phyloP scores from a whole-genome alignment of 2,797 vertebrate genomes.

The Coregonus sp. region DNA sequence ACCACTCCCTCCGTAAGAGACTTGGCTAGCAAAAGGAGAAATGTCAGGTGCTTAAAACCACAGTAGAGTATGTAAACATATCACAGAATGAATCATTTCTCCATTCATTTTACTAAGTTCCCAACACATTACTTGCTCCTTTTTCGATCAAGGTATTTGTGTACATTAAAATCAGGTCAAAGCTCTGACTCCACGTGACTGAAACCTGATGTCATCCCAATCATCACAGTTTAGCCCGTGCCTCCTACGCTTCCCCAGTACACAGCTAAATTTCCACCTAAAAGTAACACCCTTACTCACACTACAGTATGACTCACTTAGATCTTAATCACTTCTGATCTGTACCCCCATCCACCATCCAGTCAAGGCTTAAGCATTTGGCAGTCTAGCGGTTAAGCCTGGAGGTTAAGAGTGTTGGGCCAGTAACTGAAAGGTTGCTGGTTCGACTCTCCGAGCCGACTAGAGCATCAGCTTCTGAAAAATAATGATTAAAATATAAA shows the following conservation, averaged over 20 bases:
- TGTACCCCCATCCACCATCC: neutral
- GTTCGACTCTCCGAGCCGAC: too few species aligned
- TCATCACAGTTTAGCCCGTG: neutral
- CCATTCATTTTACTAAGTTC: neutral
- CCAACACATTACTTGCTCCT: neutral
- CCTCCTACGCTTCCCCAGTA: neutral
- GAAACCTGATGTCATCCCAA: slow-evolving; percentile 3
- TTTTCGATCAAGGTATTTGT: neutral
- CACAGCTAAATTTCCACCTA: neutral
- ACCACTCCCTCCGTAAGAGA: neutral
- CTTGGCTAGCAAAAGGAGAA: neutral
- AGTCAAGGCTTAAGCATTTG: neutral
- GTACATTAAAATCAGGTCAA: neutral
- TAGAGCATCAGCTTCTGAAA: too few species aligned
- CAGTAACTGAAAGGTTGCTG: too few species aligned
- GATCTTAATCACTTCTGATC: neutral
- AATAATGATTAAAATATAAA: too few species aligned
- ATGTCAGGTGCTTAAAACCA: neutral
- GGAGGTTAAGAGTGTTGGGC: too few species aligned
- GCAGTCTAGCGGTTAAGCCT: too few species aligned
- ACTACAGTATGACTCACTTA: neutral
- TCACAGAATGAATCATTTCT: too few species aligned
- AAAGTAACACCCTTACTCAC: too few species aligned
- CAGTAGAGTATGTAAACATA: neutral
- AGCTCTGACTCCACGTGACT: neutral